phyloP scores from a whole-genome alignment of 2,113 vertebrate genomes.

The Catagonus wagneri region DNA sequence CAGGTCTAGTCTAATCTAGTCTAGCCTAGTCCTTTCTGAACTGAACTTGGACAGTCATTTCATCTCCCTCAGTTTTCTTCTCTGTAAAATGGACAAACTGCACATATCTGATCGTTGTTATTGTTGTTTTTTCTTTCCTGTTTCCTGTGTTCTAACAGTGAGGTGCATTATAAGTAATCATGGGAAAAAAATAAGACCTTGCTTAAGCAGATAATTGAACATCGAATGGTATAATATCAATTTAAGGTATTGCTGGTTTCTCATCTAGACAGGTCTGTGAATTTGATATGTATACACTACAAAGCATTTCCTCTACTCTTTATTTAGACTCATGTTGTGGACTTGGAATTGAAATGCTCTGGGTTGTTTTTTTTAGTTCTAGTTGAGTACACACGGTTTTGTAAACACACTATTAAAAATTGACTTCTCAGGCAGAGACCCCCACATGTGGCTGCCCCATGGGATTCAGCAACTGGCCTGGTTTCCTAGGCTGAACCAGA shows the following conservation, averaged over 20 bases:
- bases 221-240: neutral
- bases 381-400: slow-evolving; percentile 67
- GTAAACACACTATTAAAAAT: slow-evolving; percentile 56
- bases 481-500: neutral
- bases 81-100: neutral
- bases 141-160: neutral
- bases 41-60: neutral
- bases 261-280: neutral
- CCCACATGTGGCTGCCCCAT: neutral
- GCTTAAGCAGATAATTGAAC: neutral
- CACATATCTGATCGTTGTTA: neutral
- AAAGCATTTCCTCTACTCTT: neutral
- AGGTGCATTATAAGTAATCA: neutral
- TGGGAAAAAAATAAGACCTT: neutral
- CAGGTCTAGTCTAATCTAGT: neutral
- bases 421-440: neutral
- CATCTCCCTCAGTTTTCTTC: neutral
- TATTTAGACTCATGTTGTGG: slow-evolving; percentile 37
- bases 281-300: neutral
- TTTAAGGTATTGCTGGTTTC: neutral
- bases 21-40: neutral
- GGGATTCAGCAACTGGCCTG: neutral
- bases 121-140: neutral
- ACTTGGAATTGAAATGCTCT: slow-evolving; percentile 32
- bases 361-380: slow-evolving; percentile 57